Evolutionary conservation across 2,113 vertebrate genomes (phyloP).

Genomic region (Clupea harengus): DNA sequence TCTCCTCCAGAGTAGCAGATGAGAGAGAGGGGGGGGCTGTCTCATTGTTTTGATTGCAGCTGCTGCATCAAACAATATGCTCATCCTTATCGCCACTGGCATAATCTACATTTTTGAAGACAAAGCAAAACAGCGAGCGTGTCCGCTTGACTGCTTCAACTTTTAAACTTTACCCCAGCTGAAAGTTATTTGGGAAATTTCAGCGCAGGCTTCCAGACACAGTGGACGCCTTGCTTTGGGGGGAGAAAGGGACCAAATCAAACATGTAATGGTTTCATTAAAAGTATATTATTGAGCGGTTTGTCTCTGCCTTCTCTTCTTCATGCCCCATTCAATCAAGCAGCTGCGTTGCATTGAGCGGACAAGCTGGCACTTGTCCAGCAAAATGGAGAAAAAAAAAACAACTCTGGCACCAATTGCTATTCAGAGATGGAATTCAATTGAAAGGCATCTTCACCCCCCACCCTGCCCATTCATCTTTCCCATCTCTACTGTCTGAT

Average conservation of each 20-base stretch:
- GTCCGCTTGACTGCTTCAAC: slow-evolving; percentile 12
- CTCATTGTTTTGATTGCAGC: slow-evolving; percentile 14
- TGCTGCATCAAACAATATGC: slow-evolving; percentile 17
- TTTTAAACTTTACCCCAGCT: slow-evolving; percentile 5
- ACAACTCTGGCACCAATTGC: slow-evolving; percentile 17
- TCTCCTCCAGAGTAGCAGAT: background rate
- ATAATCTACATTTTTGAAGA: slow-evolving; percentile 13
- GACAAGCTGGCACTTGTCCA: background rate
- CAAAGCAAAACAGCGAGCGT: background rate
- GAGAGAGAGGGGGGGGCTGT: background rate
- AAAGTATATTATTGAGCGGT: slow-evolving; percentile 27
- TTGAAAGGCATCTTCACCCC: background rate
- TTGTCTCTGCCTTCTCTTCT: slow-evolving; percentile 19
- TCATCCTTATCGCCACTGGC: slow-evolving; percentile 22
- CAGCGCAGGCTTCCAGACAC: background rate
- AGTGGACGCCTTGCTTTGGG: background rate
- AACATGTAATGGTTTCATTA: slow-evolving; percentile 28
- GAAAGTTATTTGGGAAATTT: slow-evolving; percentile 11
- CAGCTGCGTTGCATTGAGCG: background rate
- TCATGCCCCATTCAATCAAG: slow-evolving; percentile 17
- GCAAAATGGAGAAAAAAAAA: no score
- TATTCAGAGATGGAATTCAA: slow-evolving; percentile 27
- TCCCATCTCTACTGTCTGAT: background rate
- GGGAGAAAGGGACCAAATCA: background rate
- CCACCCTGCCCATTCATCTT: background rate